Base-by-base conservation (phyloP, 1,140 invertebrate species). In the Ceratosolen fusciceps region DNA sequence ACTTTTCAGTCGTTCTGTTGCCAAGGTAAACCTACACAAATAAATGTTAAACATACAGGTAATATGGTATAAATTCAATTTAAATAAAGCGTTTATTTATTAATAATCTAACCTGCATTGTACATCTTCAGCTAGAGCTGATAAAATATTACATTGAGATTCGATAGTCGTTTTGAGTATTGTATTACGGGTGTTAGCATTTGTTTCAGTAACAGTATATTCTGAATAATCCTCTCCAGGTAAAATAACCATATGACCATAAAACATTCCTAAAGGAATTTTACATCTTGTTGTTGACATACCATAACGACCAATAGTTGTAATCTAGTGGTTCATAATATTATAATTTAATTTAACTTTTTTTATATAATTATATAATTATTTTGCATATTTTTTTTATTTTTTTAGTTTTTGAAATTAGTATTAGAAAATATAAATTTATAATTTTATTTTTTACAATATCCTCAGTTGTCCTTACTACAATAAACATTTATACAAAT, bases 181-280 rank as follows among this genome's bases (percentile, higher is more conserved):
- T 81, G 87, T 62, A 78, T 89, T 83, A 82, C 83, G 84, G 83
- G 88, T 85, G 82, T 89, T 82, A 68, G 88, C 65, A 78, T 81
- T 79, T 8, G 84, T 79, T 43, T 84, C 82, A 86, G 85, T 76
- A 86, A 88, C 80, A 85, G 90, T 80, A 87, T 88, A 82, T 85
- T 92, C 91, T 0, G 91, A 91, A 80, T 93, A 93, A 79, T 92
- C 90, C 88, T 93, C 94, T 82, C 93, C 94, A 9, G 94, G 94
- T 54, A 95, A 87, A 70, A 96, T 92, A 34, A 96, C 93, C 56
- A 96, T 94, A 86, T 98, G 96, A 2, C 97, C 97, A 86, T 96
- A 98, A 89, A 98, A 98, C 86, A 94, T 94, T n/a, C 96, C 97
- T 29, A 98, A 90, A 1, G 96, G 96, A 72, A 98, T 97, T 88